phyloP scores from a whole-genome alignment of 1,140 invertebrate genomes.

The Lethrus apterus region DNA sequence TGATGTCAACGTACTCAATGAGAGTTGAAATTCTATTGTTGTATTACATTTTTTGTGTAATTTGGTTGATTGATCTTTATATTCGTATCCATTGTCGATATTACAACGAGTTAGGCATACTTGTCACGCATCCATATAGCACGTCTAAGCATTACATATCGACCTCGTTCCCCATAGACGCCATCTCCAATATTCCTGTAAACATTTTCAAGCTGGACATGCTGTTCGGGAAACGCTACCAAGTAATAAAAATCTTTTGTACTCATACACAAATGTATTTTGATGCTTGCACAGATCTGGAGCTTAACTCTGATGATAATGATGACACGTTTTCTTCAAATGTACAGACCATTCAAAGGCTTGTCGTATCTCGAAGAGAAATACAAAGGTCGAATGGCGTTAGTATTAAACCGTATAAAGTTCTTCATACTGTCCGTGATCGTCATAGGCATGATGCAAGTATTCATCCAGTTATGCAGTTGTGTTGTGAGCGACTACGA shows the following conservation, averaged over 20 bases:
- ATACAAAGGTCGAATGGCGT: not conserved
- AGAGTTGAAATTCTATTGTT: too few species aligned
- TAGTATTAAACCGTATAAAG: not conserved
- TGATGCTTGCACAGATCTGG: not conserved
- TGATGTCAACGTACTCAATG: too few species aligned
- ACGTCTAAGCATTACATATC: constrained; percentile 40
- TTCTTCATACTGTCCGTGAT: not conserved
- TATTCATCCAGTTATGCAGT: too few species aligned
- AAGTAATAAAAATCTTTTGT: too few species aligned
- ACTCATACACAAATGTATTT: too few species aligned
- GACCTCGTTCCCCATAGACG: constrained; percentile 38
- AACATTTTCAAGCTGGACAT: not conserved
- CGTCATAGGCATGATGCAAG: too few species aligned
- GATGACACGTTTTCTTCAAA: not conserved
- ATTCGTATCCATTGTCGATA: constrained; percentile 40
- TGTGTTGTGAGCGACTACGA: too few species aligned
- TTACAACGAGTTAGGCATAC: constrained; percentile 39
- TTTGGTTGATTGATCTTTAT: constrained; percentile 16
- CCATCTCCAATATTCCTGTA: constrained; percentile 21
- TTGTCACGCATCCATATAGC: constrained; percentile 41
- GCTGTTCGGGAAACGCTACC: not conserved
- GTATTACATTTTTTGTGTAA: not conserved
- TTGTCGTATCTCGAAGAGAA: not conserved
- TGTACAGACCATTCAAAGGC: constrained; percentile 5
- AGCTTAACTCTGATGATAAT: too few species aligned